Percentiles rank a stretch among this genome's conserved stretches.
phyloP scores from a whole-genome alignment of 2,797 vertebrate genomes.

The Aldrovandia affinis region DNA sequence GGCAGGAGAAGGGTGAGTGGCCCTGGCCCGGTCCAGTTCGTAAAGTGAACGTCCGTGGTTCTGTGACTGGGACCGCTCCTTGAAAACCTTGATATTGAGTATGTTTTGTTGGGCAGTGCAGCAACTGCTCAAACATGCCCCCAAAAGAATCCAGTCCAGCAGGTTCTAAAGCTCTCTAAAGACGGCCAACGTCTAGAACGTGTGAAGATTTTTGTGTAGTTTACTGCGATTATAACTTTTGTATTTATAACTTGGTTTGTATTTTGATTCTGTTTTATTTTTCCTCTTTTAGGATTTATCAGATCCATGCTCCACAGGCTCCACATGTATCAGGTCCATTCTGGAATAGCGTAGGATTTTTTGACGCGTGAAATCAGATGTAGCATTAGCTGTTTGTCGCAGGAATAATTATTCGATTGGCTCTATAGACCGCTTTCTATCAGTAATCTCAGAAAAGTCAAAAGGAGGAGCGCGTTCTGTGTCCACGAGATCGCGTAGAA shows the following conservation, averaged over 20 bases:
- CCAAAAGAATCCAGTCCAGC: background rate
- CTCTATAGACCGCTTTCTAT: no score
- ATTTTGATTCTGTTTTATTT: background rate
- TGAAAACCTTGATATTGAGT: background rate
- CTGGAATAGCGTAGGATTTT: no score
- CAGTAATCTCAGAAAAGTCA: background rate
- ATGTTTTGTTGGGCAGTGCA: background rate
- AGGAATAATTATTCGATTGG: no score
- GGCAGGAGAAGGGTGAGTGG: constrained; percentile 72
- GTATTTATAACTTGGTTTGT: no score
- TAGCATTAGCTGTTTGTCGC: no score
- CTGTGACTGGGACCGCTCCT: background rate
- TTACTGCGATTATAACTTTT: background rate
- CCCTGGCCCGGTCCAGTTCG: background rate
- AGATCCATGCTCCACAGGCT: no score
- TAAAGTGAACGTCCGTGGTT: background rate
- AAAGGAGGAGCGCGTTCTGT: background rate
- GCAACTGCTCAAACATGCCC: background rate
- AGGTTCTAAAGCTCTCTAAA: background rate
- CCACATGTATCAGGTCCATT: no score
- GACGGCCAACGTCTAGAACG: background rate
- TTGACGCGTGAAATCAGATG: no score
- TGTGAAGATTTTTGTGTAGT: no score
- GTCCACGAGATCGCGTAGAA: background rate
- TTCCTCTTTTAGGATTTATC: background rate